These are phyloP conservation scores for Idris sp. DNA, from an alignment of 1,140 invertebrate species.

Conservation along the genomic window DNA sequence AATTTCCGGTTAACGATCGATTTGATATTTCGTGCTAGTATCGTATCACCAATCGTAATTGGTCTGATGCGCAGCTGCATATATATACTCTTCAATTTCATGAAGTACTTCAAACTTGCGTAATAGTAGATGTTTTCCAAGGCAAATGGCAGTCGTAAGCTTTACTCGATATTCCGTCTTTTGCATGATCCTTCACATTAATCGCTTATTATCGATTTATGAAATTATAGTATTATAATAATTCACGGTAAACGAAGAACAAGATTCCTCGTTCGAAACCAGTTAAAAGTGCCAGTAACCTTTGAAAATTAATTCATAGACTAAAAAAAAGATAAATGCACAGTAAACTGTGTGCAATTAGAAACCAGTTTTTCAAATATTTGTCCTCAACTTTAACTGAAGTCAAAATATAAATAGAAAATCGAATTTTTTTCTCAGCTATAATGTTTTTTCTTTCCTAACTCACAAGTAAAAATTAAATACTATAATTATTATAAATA, in stretches of 20 bases:
- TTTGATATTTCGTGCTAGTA: conserved; percentile 44
- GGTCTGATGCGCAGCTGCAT: conserved; percentile 66
- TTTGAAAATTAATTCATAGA: not conserved
- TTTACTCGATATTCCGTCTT: conserved; percentile 18
- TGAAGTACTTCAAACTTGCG: conserved; percentile 71
- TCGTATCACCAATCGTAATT: conserved; percentile 54
- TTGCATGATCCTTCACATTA: conserved; percentile 34
- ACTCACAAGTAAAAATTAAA: no score
- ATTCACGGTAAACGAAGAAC: conserved; percentile 19
- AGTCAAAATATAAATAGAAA: no score
- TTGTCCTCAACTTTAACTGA: no score
- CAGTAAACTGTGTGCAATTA: no score
- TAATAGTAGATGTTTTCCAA: conserved; percentile 69
- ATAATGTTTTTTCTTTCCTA: no score
- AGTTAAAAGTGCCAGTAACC: not conserved
- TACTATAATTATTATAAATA: conserved; percentile 4
- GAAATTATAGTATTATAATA: conserved; percentile 42
- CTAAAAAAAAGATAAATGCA: no score
- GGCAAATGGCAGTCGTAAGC: conserved; percentile 37
- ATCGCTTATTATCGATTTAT: conserved; percentile 55
- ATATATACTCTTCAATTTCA: conserved; percentile 73
- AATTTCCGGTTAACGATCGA: conserved; percentile 27
- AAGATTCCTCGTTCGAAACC: conserved; percentile 9
- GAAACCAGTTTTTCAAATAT: no score
- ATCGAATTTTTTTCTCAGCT: no score